Conservation (phyloP, 2,888 invertebrate genomes). For the Perithous albicinctus region DNA sequence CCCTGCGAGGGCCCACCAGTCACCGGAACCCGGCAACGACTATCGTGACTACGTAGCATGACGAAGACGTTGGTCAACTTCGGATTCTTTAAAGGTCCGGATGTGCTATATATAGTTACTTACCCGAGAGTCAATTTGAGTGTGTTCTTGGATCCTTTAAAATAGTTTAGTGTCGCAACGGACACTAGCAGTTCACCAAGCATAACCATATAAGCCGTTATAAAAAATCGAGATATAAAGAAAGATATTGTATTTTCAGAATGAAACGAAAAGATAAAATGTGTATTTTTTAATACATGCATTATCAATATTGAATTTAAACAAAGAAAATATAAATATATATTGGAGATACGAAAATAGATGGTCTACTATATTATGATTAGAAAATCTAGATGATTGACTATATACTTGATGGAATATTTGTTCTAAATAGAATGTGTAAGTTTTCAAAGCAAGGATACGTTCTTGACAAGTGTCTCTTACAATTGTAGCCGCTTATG, state of each 20-base stretch:
- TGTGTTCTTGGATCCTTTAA: slow-evolving; percentile 27
- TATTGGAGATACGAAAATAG: too few relatives aligned
- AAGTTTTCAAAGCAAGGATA: too few relatives aligned
- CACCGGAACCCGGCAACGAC: slow-evolving; percentile 62
- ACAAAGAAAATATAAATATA: too few relatives aligned
- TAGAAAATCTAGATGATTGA: too few relatives aligned
- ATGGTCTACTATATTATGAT: too few relatives aligned
- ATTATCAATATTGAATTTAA: too few relatives aligned
- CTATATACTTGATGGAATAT: too few relatives aligned
- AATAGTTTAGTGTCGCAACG: slow-evolving; percentile 33
- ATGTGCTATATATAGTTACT: slow-evolving; percentile 49
- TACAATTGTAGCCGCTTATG: too few relatives aligned
- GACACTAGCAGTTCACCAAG: slow-evolving; percentile 30
- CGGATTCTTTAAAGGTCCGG: slow-evolving; percentile 75
- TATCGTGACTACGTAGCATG: slow-evolving; percentile 61
- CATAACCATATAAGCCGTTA: slow-evolving; percentile 45
- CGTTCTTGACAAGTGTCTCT: too few relatives aligned
- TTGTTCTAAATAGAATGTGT: too few relatives aligned
- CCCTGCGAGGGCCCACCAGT: slow-evolving; percentile 60
- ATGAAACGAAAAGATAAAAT: not conserved
- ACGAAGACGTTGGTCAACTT: slow-evolving; percentile 77
- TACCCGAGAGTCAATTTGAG: slow-evolving; percentile 5
- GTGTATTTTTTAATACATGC: not conserved
- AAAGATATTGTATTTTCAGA: too few relatives aligned
- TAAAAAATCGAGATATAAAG: not conserved